Evolutionary conservation across 2,888 invertebrate genomes (phyloP), one percentile per base, ranked within the genome.

Genomic region (Athalia circularis): DNA sequence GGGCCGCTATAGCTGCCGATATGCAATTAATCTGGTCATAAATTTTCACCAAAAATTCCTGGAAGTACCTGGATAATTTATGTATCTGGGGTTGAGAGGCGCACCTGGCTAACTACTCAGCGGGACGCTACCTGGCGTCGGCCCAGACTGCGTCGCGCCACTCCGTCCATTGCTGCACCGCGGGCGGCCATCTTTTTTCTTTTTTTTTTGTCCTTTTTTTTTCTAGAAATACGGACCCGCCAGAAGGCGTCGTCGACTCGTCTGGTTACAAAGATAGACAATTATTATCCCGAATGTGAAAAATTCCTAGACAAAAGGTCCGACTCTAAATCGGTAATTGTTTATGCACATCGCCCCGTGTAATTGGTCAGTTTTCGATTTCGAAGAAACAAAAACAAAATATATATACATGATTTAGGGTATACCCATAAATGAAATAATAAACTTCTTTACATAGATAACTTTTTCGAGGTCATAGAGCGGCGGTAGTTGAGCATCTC

Each of bases 1-100:
- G 62, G n/a, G 5, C 50, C 64, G 62, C 80, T 79, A n/a, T n/a
- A 78, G 78, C 85, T 85, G 86, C 86, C 88, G 86, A 89, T 88
- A 85, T 85, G 87, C 89, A 86, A 89, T 90, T 89, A 89, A 90
- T 89, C 88, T 84, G 85, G 85, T 87, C 88, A 86, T 90, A 90
- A 90, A 90, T 90, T 89, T 87, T 86, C 84, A 79, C 81, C 83
- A 82, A 85, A 85, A 83, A 82, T 89, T 88, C 88, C 81, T 86
- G 80, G 87, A 88, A 86, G 83, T 82, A 82, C 77, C 84, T 80
- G 80, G 82, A 83, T 88, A 89, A 90, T 89, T 89, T 90, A 90
- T 89, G 87, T 85, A 85, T 87, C 86, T 77, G 57, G 82, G 85
- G 81, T 81, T 81, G 81, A 83, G 29, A 29, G 81, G 81, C 82